These are phyloP conservation scores for Falco biarmicus DNA, from an alignment of 2,797 vertebrate genomes.

Conservation along the genomic window DNA sequence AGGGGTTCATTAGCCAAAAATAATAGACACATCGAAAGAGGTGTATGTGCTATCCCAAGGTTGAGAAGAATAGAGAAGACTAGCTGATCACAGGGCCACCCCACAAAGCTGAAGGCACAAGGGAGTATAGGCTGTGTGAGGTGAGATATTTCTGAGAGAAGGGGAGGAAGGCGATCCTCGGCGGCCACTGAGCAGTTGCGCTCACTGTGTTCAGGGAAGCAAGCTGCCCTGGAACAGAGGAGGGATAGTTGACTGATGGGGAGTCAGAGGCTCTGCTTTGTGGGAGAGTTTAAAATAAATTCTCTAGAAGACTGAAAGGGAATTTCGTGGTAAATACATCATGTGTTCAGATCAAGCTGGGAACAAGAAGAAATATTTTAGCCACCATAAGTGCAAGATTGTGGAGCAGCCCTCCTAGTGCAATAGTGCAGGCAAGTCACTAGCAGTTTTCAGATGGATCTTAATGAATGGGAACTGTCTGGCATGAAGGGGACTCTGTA, in stretches of 20 bases:
- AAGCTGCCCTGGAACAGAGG: neutral
- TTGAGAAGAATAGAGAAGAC: neutral
- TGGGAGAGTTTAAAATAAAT: neutral
- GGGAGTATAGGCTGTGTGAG: neutral
- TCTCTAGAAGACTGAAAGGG: neutral
- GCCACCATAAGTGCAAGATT: neutral
- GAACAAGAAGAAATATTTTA: neutral
- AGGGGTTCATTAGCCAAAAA: neutral
- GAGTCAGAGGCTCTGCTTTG: neutral
- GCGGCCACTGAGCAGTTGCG: rapidly evolving
- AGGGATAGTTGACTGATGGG: neutral
- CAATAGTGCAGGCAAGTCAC: neutral
- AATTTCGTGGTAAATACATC: neutral
- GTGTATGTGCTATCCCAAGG: neutral
- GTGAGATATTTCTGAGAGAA: neutral
- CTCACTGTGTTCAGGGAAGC: neutral
- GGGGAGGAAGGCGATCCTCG: neutral
- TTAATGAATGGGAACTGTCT: neutral
- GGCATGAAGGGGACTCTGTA: neutral
- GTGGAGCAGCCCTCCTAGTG: neutral
- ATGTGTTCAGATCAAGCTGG: neutral
- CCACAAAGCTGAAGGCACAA: neutral
- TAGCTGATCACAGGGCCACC: neutral
- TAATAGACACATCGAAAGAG: neutral
- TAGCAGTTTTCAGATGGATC: neutral